These are phyloP conservation scores for Melanerpes aurifrons DNA, from an alignment of 2,113 vertebrate genomes.

Conservation along the genomic window DNA sequence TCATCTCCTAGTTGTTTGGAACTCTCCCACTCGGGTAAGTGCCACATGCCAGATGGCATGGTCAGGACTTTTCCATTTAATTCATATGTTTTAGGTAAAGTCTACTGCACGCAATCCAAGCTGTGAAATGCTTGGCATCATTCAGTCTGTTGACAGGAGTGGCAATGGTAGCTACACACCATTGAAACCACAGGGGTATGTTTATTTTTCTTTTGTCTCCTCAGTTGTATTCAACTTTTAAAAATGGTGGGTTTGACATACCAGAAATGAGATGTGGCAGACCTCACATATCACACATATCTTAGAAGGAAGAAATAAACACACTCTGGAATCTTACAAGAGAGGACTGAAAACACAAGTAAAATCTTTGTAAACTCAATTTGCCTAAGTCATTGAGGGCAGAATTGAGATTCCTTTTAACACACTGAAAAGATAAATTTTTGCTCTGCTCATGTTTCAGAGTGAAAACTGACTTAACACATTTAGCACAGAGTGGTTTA, in stretches of 20 bases:
- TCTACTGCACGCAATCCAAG: not conserved
- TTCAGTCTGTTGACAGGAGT: not conserved
- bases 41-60: not conserved
- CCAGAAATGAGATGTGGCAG: not conserved
- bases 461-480: not conserved
- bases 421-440: not conserved
- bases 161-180: not conserved
- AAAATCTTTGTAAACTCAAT: not conserved
- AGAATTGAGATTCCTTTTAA: not conserved
- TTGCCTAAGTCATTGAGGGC: not conserved
- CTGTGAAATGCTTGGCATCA: not conserved
- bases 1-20: not conserved
- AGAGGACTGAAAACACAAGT: not conserved
- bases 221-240: not conserved
- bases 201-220: not conserved
- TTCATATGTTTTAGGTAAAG: constrained; percentile 18
- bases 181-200: not conserved
- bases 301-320: not conserved
- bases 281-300: not conserved
- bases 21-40: not conserved
- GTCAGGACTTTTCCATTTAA: not conserved
- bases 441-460: not conserved
- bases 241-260: not conserved
- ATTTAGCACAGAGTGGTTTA: fast-evolving
- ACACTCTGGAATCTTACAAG: not conserved